These are phyloP conservation scores for Blera fallax DNA, from an alignment of 2,888 invertebrate species.

Conservation along the genomic window DNA sequence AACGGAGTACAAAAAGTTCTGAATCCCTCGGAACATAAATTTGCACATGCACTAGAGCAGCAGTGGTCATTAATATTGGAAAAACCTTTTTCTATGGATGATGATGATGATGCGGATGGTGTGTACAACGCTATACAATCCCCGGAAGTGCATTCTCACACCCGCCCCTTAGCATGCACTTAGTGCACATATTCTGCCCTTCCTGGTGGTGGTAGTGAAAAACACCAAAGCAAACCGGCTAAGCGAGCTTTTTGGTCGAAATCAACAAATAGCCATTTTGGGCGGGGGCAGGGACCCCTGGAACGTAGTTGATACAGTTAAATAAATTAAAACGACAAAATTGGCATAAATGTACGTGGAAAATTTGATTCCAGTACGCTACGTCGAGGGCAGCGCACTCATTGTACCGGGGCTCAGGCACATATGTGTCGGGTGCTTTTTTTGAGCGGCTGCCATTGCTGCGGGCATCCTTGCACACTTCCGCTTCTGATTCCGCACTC, in stretches of 20 bases:
- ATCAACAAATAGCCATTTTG: constrained; percentile 63
- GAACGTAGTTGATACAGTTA: constrained; percentile 41
- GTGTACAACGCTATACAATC: constrained; percentile 24
- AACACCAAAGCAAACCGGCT: constrained; percentile 15
- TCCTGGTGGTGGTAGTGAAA: background rate
- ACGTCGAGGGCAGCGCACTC: background rate
- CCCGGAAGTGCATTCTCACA: constrained; percentile 64
- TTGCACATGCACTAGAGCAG: constrained; percentile 69
- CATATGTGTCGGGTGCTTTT: constrained; percentile 10
- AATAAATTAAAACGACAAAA: constrained; percentile 72
- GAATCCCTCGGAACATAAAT: constrained; percentile 65
- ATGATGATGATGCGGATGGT: constrained; percentile 59
- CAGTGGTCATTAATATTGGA: constrained; percentile 73
- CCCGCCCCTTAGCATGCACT: constrained; percentile 44
- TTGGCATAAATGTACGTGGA: constrained; percentile 63
- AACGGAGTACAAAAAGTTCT: constrained; percentile 1
- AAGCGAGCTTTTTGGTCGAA: constrained; percentile 57
- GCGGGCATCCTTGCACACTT: constrained; percentile 65
- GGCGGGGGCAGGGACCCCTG: background rate
- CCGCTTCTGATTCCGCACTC: constrained; percentile 39
- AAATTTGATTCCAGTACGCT: constrained; percentile 49
- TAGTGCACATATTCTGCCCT: background rate
- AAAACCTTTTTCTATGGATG: constrained; percentile 64
- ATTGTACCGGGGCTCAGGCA: background rate
- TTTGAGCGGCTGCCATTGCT: constrained; percentile 21